A percentile compares a stretch with the other conserved stretches of the same genome.
Conservation (phyloP, 1,140 invertebrate species). For the Octopus sinensis region DNA sequence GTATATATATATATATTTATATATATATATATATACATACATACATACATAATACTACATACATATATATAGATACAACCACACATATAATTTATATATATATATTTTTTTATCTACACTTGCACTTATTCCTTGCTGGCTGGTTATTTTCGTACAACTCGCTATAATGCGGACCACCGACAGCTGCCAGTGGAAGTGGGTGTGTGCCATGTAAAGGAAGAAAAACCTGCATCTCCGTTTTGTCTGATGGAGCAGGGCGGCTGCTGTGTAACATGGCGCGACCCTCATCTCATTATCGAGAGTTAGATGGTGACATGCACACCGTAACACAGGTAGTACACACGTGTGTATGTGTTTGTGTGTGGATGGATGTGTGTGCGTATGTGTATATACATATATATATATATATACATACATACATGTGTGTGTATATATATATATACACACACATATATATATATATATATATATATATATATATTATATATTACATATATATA, state of each 20-base stretch:
- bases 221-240: neutral
- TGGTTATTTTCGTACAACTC: no score
- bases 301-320: constrained; percentile 14
- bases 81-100: no score
- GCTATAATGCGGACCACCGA: no score
- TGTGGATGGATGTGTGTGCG: neutral
- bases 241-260: constrained; percentile 9
- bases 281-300: constrained; percentile 13
- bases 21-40: no score
- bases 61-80: no score
- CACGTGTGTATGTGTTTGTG: neutral
- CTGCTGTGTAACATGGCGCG: constrained; percentile 10
- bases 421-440: neutral
- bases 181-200: no score
- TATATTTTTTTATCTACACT: no score
- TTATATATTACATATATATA: no score
- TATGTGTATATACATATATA: neutral
- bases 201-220: neutral
- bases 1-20: no score
- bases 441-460: neutral
- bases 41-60: no score
- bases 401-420: neutral
- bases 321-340: constrained; percentile 5
- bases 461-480: no score
- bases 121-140: no score